phyloP scores from a whole-genome alignment of 2,797 vertebrate genomes.

The Sebastes steindachneri region DNA sequence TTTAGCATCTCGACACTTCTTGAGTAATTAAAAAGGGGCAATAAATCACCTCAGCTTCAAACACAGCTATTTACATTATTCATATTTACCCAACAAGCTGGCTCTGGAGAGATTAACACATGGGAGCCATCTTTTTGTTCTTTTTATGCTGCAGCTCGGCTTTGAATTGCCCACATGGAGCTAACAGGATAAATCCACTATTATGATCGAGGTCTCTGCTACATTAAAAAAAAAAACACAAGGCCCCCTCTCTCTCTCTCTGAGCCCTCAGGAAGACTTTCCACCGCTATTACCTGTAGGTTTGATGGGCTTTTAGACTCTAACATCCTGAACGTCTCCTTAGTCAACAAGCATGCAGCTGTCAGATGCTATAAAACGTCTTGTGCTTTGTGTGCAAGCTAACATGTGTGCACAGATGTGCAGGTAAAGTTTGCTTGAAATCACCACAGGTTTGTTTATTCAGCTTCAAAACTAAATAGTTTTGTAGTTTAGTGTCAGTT shows the following conservation, averaged over 20 bases:
- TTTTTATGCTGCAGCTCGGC: too few relatives aligned
- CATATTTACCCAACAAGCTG: not conserved
- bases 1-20: not conserved
- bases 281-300: not conserved
- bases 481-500: too few relatives aligned
- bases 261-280: not conserved
- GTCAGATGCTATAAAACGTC: constrained; percentile 8
- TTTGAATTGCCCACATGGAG: too few relatives aligned
- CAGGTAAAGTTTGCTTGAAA: constrained; percentile 5
- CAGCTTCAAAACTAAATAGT: too few relatives aligned
- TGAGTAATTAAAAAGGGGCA: not conserved
- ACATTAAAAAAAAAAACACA: too few relatives aligned
- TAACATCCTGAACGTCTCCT: not conserved
- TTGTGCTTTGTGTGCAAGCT: not conserved
- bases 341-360: constrained; percentile 4
- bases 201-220: not conserved
- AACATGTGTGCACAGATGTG: not conserved
- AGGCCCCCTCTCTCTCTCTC: too few relatives aligned
- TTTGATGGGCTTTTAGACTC: not conserved
- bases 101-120: not conserved
- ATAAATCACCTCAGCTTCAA: not conserved
- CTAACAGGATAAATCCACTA: too few relatives aligned
- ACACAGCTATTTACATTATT: not conserved
- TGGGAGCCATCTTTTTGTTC: too few relatives aligned
- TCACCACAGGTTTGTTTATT: not conserved